Evolutionary conservation across 2,888 invertebrate genomes (phyloP), one percentile per base, ranked within the genome.

Genomic region (Phania funesta): DNA sequence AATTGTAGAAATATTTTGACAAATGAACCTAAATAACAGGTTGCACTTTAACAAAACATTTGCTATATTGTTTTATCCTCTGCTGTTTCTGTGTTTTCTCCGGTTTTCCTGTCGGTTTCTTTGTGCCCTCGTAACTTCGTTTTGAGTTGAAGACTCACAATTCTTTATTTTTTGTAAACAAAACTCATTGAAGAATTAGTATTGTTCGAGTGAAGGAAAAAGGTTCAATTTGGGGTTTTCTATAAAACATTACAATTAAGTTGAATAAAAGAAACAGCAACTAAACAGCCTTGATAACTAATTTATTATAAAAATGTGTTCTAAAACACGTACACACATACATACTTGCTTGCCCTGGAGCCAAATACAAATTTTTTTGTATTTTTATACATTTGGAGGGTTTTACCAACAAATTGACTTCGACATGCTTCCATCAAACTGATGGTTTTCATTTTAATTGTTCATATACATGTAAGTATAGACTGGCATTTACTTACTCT

Each of bases 1-100:
- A 67, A 58, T 58, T 75, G 44, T 20, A 64, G 68, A 79, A 84
- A 75, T 89, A 89, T 89, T 91, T 91, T 91, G 91, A 91, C 91
- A 91, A 91, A 91, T 91, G 91, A 91, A 90, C 86, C 89, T 87
- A 91, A 91, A 91, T 91, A 91, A 91, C 91, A 91, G 91, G 91
- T 90, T 91, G 90, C 88, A 89, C 86, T 87, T 87, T 84, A 84
- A 56, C 64, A 83, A 52, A 75, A 74, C 64, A 79, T 67, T 79
- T 64, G 22, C 44, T 29, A 8, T 56, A 29, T 46, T 62, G 11
- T 44, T 64, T 70, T 20, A 11, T 62, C 13, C 24, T 50, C 20
- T 38, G 35, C 52, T 52, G 20, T 71, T 26, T 50, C n/a, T n/a
- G n/a, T 50, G 16, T 56, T 68, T 44, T 46, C n/a, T 35, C 8